Percentiles rank a stretch among this genome's conserved stretches.
Evolutionary conservation across 2,113 vertebrate genomes (phyloP).

Genomic region (Lates calcarifer): DNA sequence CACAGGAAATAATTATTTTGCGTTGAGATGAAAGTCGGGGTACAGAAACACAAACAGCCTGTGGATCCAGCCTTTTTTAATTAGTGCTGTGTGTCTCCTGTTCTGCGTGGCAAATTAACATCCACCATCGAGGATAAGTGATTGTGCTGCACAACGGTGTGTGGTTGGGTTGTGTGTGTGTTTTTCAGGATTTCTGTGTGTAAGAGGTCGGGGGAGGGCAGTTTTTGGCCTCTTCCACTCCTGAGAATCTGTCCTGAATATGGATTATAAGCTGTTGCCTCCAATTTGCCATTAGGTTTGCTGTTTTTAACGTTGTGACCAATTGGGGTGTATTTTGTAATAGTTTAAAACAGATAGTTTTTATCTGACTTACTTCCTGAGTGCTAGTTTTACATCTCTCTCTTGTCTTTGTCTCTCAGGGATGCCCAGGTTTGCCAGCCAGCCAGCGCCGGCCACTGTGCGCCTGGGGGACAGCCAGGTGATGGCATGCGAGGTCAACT

Average conservation of each 20-base stretch:
- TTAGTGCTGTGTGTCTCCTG: constrained; percentile 64
- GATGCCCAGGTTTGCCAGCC: constrained; percentile 90
- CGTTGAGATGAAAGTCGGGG: constrained; percentile 69
- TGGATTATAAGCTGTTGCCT: constrained; percentile 23
- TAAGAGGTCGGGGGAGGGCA: not conserved
- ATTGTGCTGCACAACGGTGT: constrained; percentile 24
- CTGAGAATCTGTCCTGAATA: constrained; percentile 36
- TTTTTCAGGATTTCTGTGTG: not conserved
- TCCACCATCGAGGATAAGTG: constrained; percentile 50
- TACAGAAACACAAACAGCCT: constrained; percentile 66
- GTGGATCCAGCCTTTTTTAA: constrained; percentile 73
- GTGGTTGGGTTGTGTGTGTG: constrained; percentile 6
- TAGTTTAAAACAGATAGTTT: not conserved
- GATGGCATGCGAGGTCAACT: constrained; percentile 90
- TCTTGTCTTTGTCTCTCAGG: constrained; percentile 80
- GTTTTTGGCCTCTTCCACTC: not conserved
- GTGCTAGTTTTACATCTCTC: not conserved
- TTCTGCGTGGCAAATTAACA: constrained; percentile 62
- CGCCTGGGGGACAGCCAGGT: constrained; percentile 85
- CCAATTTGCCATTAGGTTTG: not conserved
- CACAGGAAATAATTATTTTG: constrained; percentile 74
- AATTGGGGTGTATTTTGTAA: constrained; percentile 8
- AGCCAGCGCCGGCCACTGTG: constrained; percentile 85
- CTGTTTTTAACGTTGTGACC: not conserved
- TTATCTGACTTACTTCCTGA: no score